A percentile compares a stretch with the other conserved stretches of the same genome.
These are phyloP conservation scores for Trachelus tabidus DNA, from an alignment of 2,888 invertebrate genomes.

Conservation along the genomic window DNA sequence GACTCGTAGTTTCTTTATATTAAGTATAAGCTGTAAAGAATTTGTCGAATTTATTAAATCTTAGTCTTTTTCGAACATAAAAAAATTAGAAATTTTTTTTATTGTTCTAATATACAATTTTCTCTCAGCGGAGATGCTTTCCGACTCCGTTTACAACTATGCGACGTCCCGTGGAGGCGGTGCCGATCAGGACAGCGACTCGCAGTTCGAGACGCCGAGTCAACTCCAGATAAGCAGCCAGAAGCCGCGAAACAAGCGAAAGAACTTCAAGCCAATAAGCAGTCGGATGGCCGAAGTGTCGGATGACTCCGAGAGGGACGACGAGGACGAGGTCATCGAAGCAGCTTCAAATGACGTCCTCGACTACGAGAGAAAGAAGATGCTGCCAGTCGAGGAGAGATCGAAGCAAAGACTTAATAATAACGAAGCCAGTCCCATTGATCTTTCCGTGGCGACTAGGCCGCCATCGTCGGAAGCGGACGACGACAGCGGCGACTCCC, in stretches of 20 bases:
- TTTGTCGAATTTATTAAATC: no score
- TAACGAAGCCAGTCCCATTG: conserved; percentile 61
- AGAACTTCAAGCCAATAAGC: conserved; percentile 67
- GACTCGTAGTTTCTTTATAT: background rate
- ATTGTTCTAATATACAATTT: no score
- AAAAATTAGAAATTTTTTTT: background rate
- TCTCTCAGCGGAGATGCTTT: conserved; percentile 63
- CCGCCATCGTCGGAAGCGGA: conserved; percentile 57
- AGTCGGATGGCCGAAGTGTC: conserved; percentile 66
- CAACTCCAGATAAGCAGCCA: conserved; percentile 54
- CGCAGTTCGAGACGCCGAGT: conserved; percentile 57
- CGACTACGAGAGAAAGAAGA: conserved; percentile 20
- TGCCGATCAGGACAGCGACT: conserved; percentile 62
- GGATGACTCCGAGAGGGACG: conserved; percentile 56
- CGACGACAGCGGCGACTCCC: conserved; percentile 61
- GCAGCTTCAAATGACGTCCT: conserved; percentile 34
- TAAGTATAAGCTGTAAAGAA: no score
- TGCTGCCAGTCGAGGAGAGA: conserved; percentile 20
- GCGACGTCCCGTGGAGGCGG: conserved; percentile 60
- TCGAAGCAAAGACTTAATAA: conserved; percentile 53
- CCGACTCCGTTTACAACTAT: conserved; percentile 65
- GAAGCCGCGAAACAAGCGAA: conserved; percentile 68
- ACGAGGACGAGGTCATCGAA: conserved; percentile 38
- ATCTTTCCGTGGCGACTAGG: conserved; percentile 60
- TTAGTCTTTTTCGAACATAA: background rate